Evolutionary conservation across 1,140 invertebrate species (phyloP).

Genomic region (Pygmarrhopalites habei): DNA sequence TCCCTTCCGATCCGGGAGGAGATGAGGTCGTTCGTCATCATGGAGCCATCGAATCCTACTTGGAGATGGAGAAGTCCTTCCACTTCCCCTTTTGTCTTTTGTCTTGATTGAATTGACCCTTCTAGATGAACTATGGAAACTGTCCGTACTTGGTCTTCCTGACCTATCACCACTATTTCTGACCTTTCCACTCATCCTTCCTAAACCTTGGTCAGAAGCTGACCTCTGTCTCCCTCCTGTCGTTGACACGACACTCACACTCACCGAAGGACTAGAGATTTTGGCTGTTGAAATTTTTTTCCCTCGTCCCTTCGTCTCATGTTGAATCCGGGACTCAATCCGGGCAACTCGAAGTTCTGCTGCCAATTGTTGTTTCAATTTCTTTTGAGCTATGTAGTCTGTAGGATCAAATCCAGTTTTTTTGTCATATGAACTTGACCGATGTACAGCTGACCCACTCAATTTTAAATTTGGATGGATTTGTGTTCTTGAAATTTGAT

Average conservation of each 20-base stretch:
- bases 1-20: not conserved
- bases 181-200: not conserved
- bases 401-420: slow-evolving; percentile 29
- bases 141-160: not conserved
- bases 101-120: not conserved
- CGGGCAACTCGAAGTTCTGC: not conserved
- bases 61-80: not conserved
- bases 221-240: not conserved
- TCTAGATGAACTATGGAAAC: not conserved
- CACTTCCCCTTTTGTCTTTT: not conserved
- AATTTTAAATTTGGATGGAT: not conserved
- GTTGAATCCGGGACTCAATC: not conserved
- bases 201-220: not conserved
- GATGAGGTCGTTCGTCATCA: not conserved
- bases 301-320: not conserved
- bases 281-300: not conserved
- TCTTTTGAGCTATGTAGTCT: slow-evolving; percentile 27
- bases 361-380: slow-evolving; percentile 22
- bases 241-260: not conserved
- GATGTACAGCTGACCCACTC: not conserved
- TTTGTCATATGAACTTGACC: not conserved
- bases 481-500: not conserved
- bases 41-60: not conserved
- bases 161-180: not conserved
- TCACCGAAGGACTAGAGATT: not conserved